These are phyloP conservation scores for Poecile atricapillus DNA, from an alignment of 2,113 vertebrate genomes.

Conservation along the genomic window DNA sequence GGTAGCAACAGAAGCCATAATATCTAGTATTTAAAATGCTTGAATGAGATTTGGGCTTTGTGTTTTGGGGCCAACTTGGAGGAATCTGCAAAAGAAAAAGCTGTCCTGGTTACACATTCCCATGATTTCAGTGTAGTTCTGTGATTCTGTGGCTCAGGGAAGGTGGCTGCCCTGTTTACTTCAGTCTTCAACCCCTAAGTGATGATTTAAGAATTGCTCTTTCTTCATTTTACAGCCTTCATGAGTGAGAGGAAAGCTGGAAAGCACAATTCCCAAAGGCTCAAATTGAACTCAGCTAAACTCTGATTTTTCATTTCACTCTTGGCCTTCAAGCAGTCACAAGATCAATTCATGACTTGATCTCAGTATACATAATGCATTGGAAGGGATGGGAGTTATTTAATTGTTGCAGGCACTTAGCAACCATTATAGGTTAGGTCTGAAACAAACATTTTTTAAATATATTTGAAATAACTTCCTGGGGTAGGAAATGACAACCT, in stretches of 20 bases:
- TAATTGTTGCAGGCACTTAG: constrained; percentile 21
- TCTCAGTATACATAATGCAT: constrained; percentile 31
- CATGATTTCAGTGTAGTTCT: not conserved
- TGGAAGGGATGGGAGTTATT: constrained; percentile 3
- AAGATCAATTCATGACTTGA: constrained; percentile 48
- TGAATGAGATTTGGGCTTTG: not conserved
- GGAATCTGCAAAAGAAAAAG: not conserved
- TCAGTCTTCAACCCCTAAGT: not conserved
- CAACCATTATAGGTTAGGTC: not conserved
- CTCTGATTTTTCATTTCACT: constrained; percentile 34
- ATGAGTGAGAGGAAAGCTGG: not conserved
- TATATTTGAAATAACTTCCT: constrained; percentile 39
- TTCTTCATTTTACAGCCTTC: constrained; percentile 2
- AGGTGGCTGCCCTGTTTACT: not conserved
- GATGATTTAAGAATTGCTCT: not conserved
- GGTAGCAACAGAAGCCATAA: not conserved
- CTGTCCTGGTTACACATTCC: not conserved
- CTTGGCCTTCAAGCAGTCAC: constrained; percentile 53
- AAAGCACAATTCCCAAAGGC: constrained; percentile 19
- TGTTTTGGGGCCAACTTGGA: not conserved
- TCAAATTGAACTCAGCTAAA: not conserved
- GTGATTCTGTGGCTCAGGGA: not conserved
- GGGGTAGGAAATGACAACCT: constrained; percentile 26
- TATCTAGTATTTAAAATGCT: not conserved
- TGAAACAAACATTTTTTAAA: not conserved